These are phyloP conservation scores for Eupithecia exiguata DNA, from an alignment of 2,888 invertebrate species.

Conservation along the genomic window DNA sequence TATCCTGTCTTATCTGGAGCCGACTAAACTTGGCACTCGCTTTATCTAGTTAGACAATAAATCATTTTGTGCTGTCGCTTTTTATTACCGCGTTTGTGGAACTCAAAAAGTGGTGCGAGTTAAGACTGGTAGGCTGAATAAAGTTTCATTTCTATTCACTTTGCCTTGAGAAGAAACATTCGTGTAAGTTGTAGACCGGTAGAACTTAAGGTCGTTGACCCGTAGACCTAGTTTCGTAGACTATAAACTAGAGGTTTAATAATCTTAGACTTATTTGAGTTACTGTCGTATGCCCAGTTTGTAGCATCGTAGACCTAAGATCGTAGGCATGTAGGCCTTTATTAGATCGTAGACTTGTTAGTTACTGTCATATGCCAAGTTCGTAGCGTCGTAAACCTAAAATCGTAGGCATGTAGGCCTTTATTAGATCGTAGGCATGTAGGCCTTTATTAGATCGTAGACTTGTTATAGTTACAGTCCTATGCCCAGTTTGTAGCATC, in stretches of 20 bases:
- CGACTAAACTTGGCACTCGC: slow-evolving; percentile 69
- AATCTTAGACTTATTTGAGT: no score
- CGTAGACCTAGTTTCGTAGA: not conserved
- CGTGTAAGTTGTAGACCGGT: not conserved
- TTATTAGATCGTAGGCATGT: no score
- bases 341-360: not conserved
- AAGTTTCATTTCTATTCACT: not conserved
- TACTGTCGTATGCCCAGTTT: no score
- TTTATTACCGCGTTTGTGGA: slow-evolving; percentile 66
- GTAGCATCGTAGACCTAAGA: not conserved
- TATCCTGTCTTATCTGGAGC: slow-evolving; percentile 68
- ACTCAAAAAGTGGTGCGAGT: slow-evolving; percentile 50
- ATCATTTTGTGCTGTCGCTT: slow-evolving; percentile 78
- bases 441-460: not conserved
- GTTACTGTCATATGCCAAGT: not conserved
- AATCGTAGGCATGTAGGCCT: not conserved
- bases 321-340: not conserved
- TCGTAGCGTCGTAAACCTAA: not conserved
- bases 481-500: no score
- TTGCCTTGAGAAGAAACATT: not conserved
- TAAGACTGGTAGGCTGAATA: slow-evolving; percentile 24
- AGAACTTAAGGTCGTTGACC: not conserved
- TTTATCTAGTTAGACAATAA: slow-evolving; percentile 76
- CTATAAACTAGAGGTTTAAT: no score
- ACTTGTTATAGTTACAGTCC: no score